Conservation (phyloP, 2,797 vertebrate species). For the Hirundo rustica region DNA sequence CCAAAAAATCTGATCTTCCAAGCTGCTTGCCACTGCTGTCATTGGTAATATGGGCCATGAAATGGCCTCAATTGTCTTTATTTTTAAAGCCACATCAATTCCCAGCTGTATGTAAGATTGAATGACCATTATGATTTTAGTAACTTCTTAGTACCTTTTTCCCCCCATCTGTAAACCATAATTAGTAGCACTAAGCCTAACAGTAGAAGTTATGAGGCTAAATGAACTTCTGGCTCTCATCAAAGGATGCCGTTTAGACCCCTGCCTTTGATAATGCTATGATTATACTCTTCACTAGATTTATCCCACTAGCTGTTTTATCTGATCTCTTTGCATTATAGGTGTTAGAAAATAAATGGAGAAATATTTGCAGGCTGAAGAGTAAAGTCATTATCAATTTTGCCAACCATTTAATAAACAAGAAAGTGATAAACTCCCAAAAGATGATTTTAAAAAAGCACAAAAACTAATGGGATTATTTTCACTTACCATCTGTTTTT, state of each 20-base stretch:
- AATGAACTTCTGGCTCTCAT: neutral
- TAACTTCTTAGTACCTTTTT: neutral
- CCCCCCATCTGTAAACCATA: neutral
- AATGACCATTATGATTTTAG: neutral
- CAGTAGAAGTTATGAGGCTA: neutral
- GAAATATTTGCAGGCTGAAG: neutral
- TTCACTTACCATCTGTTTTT: neutral
- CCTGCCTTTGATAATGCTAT: neutral
- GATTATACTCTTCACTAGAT: neutral
- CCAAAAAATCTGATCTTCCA: neutral
- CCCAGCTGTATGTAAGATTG: neutral
- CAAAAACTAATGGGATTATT: neutral
- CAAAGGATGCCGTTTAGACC: neutral
- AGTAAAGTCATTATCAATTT: neutral
- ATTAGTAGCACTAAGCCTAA: neutral
- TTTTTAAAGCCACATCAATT: neutral
- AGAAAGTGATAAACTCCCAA: neutral
- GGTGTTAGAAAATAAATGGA: neutral
- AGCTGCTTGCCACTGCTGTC: neutral
- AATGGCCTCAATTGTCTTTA: neutral
- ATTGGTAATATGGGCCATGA: neutral
- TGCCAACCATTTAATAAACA: neutral
- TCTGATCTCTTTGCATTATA: neutral
- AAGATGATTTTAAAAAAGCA: neutral
- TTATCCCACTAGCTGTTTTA: neutral